A percentile compares a stretch with the other conserved stretches of the same genome.
phyloP scores from a whole-genome alignment of 2,888 invertebrate genomes.

The Chromoteleia sp. region DNA sequence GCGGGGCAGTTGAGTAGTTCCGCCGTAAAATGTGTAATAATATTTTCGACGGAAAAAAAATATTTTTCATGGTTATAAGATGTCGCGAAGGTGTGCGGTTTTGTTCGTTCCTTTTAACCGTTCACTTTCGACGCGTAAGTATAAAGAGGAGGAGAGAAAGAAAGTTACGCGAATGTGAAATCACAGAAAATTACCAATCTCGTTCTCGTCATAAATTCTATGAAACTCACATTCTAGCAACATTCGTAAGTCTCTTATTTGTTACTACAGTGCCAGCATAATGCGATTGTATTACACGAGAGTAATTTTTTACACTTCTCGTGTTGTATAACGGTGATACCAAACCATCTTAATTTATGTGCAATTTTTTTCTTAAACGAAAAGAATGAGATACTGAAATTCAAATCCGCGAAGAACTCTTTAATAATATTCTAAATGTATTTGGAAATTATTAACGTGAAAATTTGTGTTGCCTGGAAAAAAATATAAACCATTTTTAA shows the following conservation, averaged over 20 bases:
- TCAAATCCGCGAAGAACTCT: too few species aligned
- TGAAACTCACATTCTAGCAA: slow-evolving; percentile 30
- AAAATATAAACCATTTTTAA: too few species aligned
- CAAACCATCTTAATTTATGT: too few species aligned
- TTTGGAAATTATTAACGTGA: too few species aligned
- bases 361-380: too few species aligned
- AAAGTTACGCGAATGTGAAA: slow-evolving; percentile 11
- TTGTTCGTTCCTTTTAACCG: slow-evolving; percentile 2
- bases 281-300: too few species aligned
- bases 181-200: slow-evolving; percentile 28
- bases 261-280: too few species aligned
- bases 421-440: too few species aligned
- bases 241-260: slow-evolving; percentile 25
- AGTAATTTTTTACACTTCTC: too few species aligned
- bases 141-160: neutral
- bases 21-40: slow-evolving; percentile 44
- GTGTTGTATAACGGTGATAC: too few species aligned
- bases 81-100: slow-evolving; percentile 19
- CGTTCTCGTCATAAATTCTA: slow-evolving; percentile 29
- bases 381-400: too few species aligned
- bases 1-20: slow-evolving; percentile 42
- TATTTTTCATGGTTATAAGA: slow-evolving; percentile 45
- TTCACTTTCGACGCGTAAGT: neutral
- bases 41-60: slow-evolving; percentile 37
- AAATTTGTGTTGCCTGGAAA: too few species aligned